A percentile compares a stretch with the other conserved stretches of the same genome.
These are phyloP conservation scores for Ginglymostoma cirratum DNA, from an alignment of 2,113 vertebrate genomes.

Conservation along the genomic window DNA sequence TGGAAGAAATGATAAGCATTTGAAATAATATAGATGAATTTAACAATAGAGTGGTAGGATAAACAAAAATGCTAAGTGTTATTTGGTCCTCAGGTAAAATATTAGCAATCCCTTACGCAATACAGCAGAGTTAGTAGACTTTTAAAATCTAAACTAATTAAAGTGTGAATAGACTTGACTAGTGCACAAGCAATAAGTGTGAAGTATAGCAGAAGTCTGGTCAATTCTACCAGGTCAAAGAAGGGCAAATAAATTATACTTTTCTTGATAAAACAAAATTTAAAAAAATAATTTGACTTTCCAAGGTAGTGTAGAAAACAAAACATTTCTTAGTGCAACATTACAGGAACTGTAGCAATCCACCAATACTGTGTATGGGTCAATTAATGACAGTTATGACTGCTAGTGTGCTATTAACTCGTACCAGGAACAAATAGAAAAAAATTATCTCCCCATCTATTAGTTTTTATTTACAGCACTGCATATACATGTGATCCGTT, in stretches of 20 bases:
- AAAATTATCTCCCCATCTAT: background rate
- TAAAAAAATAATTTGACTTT: background rate
- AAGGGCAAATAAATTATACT: background rate
- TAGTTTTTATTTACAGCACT: background rate
- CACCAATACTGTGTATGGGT: too few species aligned
- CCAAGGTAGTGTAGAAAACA: background rate
- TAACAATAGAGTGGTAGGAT: background rate
- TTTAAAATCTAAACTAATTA: background rate
- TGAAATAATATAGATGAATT: background rate
- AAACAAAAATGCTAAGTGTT: background rate
- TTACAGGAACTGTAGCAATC: background rate
- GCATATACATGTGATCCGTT: too few species aligned
- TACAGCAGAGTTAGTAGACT: background rate
- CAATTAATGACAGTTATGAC: background rate
- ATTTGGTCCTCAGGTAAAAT: background rate
- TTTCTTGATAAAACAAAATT: background rate
- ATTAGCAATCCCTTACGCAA: background rate
- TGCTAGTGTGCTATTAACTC: background rate
- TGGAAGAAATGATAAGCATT: background rate
- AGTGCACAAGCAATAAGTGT: background rate
- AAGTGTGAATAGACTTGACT: background rate
- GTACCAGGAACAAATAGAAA: background rate
- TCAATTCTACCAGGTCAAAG: background rate
- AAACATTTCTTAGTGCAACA: background rate
- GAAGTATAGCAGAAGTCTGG: background rate